A percentile compares a stretch with the other conserved stretches of the same genome.
These are phyloP conservation scores for Neoarius graeffei DNA, from an alignment of 2,113 vertebrate species.

Conservation along the genomic window DNA sequence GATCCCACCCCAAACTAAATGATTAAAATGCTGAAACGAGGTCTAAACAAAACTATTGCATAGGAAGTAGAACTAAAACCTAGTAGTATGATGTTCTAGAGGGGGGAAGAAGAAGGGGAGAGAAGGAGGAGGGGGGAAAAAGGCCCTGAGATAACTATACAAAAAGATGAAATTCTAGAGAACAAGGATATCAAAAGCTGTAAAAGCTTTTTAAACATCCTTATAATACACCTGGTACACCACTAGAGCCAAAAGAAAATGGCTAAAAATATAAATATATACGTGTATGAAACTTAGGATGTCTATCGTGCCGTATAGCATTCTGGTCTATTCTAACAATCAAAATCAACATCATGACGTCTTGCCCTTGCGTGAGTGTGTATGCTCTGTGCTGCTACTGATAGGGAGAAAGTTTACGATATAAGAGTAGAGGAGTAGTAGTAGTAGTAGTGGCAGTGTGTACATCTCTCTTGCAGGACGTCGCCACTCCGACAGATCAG, in stretches of 20 bases:
- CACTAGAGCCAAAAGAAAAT: slow-evolving; percentile 43
- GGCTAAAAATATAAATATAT: slow-evolving; percentile 50
- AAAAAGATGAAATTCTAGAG: neutral
- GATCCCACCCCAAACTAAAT: neutral
- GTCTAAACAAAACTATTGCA: neutral
- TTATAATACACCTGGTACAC: slow-evolving; percentile 19
- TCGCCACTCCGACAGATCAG: slow-evolving; percentile 99
- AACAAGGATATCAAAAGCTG: slow-evolving; percentile 30
- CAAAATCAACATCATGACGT: slow-evolving; percentile 55
- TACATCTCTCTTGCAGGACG: slow-evolving; percentile 99
- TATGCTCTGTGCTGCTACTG: slow-evolving; percentile 79
- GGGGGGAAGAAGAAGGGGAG: neutral
- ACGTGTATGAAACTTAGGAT: slow-evolving; percentile 7
- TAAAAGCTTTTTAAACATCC: slow-evolving; percentile 19
- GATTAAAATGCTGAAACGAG: neutral
- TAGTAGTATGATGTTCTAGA: neutral
- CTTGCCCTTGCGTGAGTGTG: slow-evolving; percentile 67
- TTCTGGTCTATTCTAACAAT: slow-evolving; percentile 67
- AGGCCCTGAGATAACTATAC: neutral
- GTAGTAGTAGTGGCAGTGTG: slow-evolving; percentile 84
- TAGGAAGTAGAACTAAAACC: neutral
- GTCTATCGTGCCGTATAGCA: slow-evolving; percentile 67
- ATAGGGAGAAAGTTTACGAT: slow-evolving; percentile 95
- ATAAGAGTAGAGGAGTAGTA: slow-evolving; percentile 67
- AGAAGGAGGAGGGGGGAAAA: too few species aligned